Evolutionary conservation across 2,797 vertebrate species (phyloP), one percentile per base, ranked within the genome.

Genomic region (Acanthurus lineatus): DNA sequence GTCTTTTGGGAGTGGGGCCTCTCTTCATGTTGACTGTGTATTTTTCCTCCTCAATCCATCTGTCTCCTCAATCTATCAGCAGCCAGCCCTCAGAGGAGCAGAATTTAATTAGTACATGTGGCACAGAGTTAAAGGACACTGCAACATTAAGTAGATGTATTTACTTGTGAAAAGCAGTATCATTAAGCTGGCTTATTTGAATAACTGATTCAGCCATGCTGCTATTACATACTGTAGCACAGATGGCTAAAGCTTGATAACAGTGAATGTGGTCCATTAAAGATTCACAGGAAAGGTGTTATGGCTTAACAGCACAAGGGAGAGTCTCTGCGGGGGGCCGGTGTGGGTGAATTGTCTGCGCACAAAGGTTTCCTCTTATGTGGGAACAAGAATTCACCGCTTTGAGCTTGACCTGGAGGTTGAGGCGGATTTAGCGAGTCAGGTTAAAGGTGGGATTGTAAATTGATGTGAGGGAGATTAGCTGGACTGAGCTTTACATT

Each of bases 91-190:
- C 86, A 52, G 79, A 88, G 86, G 88, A 90, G 84, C 85, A 56
- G 81, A 71, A 90, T 93, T 91, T 90, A 93, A 94, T 95, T 93
- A 91, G 87, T 79, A 76, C 88, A 90, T 60, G 85, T 90, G 88
- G 82, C 84, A 81, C 71, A 38, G 79, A 82, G 83, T 88, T 84
- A 87, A 91, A 92, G 87, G 85, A 93, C 90, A 86, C 48, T 62
- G 88, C 87, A 89, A 93, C 90, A 90, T 92, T 91, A 90, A 91
- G 87, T 83, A 67, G 86, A 90, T 89, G 86, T 91, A 87, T 92
- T 92, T 93, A 88, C 89, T 89, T 84, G 81, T 76, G 88, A 83
- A 86, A 87, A 86, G 82, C 89, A 63, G 80, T 79, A 88, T 88
- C 86, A 89, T 92, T 91, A 90, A 88, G 80, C 76, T 11, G 77